Conservation (phyloP, 2,888 invertebrate genomes). For the Drosophila pseudotalamancana region DNA sequence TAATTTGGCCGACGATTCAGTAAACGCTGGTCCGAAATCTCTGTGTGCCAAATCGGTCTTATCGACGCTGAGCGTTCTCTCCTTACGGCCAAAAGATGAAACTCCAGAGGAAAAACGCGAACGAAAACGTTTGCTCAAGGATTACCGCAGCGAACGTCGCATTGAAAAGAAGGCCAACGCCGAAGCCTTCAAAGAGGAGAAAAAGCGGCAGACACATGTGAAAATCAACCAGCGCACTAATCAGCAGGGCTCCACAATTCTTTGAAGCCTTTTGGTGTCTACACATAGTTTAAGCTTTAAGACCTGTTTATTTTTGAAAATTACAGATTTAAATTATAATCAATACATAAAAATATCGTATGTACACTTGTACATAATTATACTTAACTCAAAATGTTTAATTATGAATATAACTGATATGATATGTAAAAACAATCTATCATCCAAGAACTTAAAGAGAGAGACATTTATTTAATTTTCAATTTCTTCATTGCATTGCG, state of each 20-base stretch:
- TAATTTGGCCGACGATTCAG: conserved; percentile 86
- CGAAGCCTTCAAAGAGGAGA: conserved; percentile 93
- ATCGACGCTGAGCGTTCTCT: conserved; percentile 89
- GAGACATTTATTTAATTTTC: background rate
- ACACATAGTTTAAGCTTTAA: conserved; percentile 32
- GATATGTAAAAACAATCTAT: too few species aligned
- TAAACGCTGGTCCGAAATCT: conserved; percentile 85
- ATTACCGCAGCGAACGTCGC: conserved; percentile 91
- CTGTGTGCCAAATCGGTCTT: conserved; percentile 87
- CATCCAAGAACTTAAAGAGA: too few species aligned
- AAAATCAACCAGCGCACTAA: conserved; percentile 90
- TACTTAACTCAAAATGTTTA: conserved; percentile 11
- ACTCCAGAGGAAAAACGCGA: conserved; percentile 90
- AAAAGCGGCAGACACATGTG: conserved; percentile 91
- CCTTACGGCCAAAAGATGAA: conserved; percentile 91
- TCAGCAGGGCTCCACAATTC: conserved; percentile 89
- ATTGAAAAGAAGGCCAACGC: conserved; percentile 92
- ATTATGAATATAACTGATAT: too few species aligned
- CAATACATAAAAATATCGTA: conserved; percentile 1
- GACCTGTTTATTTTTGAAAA: conserved; percentile 7
- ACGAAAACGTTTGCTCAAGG: conserved; percentile 91
- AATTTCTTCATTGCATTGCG: background rate
- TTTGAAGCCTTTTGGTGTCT: conserved; percentile 39
- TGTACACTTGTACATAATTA: conserved; percentile 20
- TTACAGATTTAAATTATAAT: conserved; percentile 27